Evolutionary conservation across 1,140 invertebrate genomes (phyloP).

Genomic region (Drosophila pruinosa): DNA sequence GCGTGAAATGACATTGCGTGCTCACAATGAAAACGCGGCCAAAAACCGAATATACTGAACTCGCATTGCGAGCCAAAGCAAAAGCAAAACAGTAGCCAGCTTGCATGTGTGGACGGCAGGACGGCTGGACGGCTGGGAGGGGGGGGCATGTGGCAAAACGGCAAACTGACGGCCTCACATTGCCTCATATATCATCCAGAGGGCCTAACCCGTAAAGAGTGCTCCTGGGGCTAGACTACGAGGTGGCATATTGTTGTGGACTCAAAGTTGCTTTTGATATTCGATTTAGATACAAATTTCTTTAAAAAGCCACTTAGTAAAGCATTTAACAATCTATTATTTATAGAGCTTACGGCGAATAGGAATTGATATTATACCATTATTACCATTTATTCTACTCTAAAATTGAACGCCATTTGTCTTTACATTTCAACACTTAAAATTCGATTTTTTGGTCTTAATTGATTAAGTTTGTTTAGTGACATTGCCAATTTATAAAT

Average conservation of each 20-base stretch:
- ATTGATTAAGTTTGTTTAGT: no score
- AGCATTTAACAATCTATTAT: no score
- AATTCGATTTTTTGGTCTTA: no score
- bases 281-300: no score
- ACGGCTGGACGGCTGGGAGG: background rate
- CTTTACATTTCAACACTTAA: no score
- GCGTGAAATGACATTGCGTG: slow-evolving; percentile 77
- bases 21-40: slow-evolving; percentile 41
- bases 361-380: no score
- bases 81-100: slow-evolving; percentile 52
- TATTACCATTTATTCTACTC: no score
- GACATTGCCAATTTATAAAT: no score
- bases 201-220: slow-evolving; percentile 3
- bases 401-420: no score
- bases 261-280: background rate
- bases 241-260: slow-evolving; percentile 1
- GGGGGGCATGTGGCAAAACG: background rate
- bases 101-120: slow-evolving; percentile 49
- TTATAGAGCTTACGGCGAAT: no score
- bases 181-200: slow-evolving; percentile 49
- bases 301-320: no score
- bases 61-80: slow-evolving; percentile 19
- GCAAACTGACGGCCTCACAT: slow-evolving; percentile 30
- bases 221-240: background rate
- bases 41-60: slow-evolving; percentile 16